phyloP scores from a whole-genome alignment of 2,888 invertebrate genomes.

The Anticlea derivata region DNA sequence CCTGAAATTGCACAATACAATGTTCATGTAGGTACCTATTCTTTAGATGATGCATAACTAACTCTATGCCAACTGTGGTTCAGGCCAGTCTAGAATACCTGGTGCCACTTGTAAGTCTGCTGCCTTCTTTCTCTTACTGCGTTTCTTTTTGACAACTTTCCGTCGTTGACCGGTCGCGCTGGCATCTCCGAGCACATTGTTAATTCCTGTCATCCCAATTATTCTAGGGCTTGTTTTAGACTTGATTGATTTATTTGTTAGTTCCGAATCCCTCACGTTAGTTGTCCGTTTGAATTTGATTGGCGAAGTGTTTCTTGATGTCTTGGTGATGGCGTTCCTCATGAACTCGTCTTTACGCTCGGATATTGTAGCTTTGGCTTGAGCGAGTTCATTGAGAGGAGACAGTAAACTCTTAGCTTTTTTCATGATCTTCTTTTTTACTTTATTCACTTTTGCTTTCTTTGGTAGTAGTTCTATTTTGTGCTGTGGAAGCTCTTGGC shows the following conservation, averaged over 20 bases:
- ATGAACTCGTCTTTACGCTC: slow-evolving; percentile 35
- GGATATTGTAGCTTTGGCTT: slow-evolving; percentile 36
- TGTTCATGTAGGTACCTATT: slow-evolving; percentile 7
- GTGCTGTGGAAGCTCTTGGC: slow-evolving; percentile 12
- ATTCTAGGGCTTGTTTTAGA: slow-evolving; percentile 21
- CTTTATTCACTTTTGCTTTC: slow-evolving; percentile 38
- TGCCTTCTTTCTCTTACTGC: slow-evolving; percentile 40
- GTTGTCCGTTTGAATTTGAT: slow-evolving; percentile 32
- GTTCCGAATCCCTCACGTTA: slow-evolving; percentile 18
- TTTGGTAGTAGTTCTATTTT: slow-evolving; percentile 34
- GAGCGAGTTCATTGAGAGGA: slow-evolving; percentile 20
- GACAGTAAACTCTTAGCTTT: slow-evolving; percentile 44
- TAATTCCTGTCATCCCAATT: neutral
- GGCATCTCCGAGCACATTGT: slow-evolving; percentile 9
- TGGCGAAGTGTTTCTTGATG: slow-evolving; percentile 40
- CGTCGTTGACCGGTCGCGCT: slow-evolving; percentile 17
- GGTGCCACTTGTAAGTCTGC: slow-evolving; percentile 21
- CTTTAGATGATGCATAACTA: neutral
- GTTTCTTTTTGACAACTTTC: slow-evolving; percentile 44
- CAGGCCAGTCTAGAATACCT: slow-evolving; percentile 35
- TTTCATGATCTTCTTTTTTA: slow-evolving; percentile 42
- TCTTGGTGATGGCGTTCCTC: slow-evolving; percentile 22
- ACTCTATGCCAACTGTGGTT: slow-evolving; percentile 1
- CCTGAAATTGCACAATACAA: slow-evolving; percentile 22
- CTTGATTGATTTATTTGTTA: slow-evolving; percentile 17